Percentiles rank a stretch among this genome's conserved stretches.
phyloP scores from a whole-genome alignment of 2,888 invertebrate genomes.

The Perdita meconis region DNA sequence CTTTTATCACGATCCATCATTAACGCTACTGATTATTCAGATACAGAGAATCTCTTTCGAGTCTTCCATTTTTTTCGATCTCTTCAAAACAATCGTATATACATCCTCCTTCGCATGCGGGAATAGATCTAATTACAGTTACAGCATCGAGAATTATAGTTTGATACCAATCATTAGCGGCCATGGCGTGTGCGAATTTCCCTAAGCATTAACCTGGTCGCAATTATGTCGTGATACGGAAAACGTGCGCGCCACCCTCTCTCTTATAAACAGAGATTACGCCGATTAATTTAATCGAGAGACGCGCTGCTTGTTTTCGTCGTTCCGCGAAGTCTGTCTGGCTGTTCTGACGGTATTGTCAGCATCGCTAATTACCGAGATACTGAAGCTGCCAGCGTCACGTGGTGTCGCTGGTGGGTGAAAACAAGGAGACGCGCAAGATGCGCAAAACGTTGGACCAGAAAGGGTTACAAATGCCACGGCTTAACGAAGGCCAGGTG shows the following conservation, averaged over 20 bases:
- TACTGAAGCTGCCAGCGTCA: slow-evolving; percentile 42
- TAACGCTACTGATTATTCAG: slow-evolving; percentile 36
- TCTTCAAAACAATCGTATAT: slow-evolving; percentile 24
- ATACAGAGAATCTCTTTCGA: slow-evolving; percentile 18
- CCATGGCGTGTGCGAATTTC: slow-evolving; percentile 39
- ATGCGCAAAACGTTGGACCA: background rate
- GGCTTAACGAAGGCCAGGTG: background rate
- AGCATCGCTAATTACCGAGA: slow-evolving; percentile 46
- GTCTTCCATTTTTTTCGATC: slow-evolving; percentile 31
- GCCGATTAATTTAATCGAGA: slow-evolving; percentile 57
- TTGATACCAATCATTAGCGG: slow-evolving; percentile 45
- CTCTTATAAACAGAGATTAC: slow-evolving; percentile 53
- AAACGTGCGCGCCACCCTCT: slow-evolving; percentile 23
- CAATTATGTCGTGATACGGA: slow-evolving; percentile 48
- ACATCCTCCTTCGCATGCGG: background rate
- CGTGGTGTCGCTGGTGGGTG: background rate
- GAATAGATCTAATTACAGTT: slow-evolving; percentile 27
- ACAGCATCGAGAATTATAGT: slow-evolving; percentile 40
- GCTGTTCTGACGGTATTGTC: slow-evolving; percentile 44
- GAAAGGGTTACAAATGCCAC: slow-evolving; percentile 7
- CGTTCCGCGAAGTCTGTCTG: slow-evolving; percentile 41
- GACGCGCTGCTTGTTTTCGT: slow-evolving; percentile 18
- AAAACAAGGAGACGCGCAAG: slow-evolving; percentile 1
- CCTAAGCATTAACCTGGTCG: slow-evolving; percentile 25
- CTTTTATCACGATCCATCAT: background rate